These are phyloP conservation scores for Cheirogaleus medius DNA, from an alignment of 2,113 vertebrate species.

Conservation along the genomic window DNA sequence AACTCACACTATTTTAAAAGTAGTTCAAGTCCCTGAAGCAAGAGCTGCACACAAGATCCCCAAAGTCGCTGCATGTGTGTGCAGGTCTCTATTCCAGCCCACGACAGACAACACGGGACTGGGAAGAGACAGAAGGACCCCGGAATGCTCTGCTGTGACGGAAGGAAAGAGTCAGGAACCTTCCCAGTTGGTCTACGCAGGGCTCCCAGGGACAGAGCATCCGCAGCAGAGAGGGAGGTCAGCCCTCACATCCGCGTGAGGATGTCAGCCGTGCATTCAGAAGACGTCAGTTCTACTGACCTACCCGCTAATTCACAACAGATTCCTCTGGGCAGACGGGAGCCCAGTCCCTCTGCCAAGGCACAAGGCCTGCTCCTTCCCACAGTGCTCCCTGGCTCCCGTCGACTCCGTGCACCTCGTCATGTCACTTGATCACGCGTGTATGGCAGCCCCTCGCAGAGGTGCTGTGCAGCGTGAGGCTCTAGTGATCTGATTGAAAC, in stretches of 20 bases:
- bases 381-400: neutral
- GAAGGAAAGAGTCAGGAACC: neutral
- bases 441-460: neutral
- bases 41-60: neutral
- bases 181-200: too few species aligned
- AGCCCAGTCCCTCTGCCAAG: neutral
- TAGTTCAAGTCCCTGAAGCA: neutral
- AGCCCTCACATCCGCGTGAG: neutral
- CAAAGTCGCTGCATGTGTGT: neutral
- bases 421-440: neutral
- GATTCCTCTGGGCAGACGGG: neutral
- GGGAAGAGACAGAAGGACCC: neutral
- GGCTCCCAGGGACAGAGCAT: neutral
- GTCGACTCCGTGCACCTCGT: neutral
- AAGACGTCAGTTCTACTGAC: neutral
- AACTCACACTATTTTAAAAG: neutral
- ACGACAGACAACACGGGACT: neutral
- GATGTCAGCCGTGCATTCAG: rapidly evolving
- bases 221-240: neutral
- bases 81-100: neutral
- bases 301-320: neutral
- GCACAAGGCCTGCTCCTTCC: neutral
- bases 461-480: too few species aligned
- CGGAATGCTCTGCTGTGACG: neutral
- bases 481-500: too few species aligned